These are phyloP conservation scores for Megaceryle maxima DNA, from an alignment of 2,113 vertebrate genomes.

Conservation along the genomic window DNA sequence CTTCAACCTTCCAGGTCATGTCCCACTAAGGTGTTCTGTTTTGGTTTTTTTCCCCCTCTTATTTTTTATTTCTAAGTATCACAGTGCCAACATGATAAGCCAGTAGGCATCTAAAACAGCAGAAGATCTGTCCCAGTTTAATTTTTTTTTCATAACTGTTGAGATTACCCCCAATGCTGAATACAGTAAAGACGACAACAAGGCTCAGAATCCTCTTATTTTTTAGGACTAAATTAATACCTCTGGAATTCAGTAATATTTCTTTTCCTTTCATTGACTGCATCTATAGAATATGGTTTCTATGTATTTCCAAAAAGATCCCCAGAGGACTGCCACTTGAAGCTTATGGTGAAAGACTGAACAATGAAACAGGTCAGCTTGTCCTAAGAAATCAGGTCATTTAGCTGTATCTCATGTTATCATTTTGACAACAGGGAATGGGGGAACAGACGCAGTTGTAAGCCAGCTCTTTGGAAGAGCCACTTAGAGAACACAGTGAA, in stretches of 20 bases:
- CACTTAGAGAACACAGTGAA: neutral
- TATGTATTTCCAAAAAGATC: conserved; percentile 13
- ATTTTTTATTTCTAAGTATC: neutral
- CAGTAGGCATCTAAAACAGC: neutral
- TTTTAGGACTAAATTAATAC: neutral
- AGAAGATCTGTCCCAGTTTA: neutral
- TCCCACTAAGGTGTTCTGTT: neutral
- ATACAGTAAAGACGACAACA: neutral
- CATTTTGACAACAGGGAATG: conserved; percentile 56
- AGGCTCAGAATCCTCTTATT: neutral
- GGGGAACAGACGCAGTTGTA: neutral
- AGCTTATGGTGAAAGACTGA: conserved; percentile 46
- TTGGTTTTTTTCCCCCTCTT: neutral
- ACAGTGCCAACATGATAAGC: neutral
- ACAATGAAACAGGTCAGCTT: conserved; percentile 68
- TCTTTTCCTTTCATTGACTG: neutral
- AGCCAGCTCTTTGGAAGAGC: neutral
- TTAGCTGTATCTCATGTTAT: conserved; percentile 50
- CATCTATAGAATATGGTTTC: conserved; percentile 3
- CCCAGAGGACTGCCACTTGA: conserved; percentile 45
- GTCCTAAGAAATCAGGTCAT: conserved; percentile 71
- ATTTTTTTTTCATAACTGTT: neutral
- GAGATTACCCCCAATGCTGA: neutral
- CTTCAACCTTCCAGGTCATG: neutral
- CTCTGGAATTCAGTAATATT: neutral